Evolutionary conservation across 2,113 vertebrate species (phyloP).

Genomic region (Bufo gargarizans): DNA sequence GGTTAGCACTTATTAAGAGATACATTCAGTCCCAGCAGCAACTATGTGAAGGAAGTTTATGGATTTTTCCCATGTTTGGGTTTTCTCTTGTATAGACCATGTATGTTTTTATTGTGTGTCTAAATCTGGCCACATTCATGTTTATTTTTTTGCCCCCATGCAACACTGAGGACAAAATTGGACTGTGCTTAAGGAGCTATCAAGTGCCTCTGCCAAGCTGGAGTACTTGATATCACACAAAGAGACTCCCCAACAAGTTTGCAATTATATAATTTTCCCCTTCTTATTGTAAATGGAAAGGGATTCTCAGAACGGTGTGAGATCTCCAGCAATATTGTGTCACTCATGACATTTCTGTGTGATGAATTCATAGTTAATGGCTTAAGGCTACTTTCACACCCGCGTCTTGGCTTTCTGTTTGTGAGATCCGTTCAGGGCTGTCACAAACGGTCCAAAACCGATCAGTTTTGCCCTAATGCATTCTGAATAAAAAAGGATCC

Average conservation of each 20-base stretch:
- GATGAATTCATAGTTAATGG: not conserved
- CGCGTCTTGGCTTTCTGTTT: no score
- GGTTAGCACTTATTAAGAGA: no score
- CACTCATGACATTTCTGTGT: not conserved
- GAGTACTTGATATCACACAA: slow-evolving; percentile 7
- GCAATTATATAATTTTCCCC: not conserved
- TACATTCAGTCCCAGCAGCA: no score
- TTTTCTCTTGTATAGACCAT: not conserved
- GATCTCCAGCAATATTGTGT: not conserved
- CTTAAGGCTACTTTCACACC: no score
- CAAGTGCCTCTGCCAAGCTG: not conserved
- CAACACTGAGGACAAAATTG: not conserved
- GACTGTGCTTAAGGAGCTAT: not conserved
- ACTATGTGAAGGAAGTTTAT: no score
- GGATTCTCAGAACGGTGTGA: not conserved
- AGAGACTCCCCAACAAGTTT: not conserved
- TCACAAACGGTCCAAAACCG: no score
- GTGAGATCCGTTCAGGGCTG: no score
- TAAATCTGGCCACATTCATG: not conserved
- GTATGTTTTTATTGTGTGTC: not conserved
- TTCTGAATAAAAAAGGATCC: no score
- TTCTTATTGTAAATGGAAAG: slow-evolving; percentile 9
- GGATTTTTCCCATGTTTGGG: not conserved
- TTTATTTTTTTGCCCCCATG: not conserved
- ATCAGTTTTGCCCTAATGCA: no score